These are phyloP conservation scores for Oligia fasciuncula DNA, from an alignment of 2,888 invertebrate species.

Conservation along the genomic window DNA sequence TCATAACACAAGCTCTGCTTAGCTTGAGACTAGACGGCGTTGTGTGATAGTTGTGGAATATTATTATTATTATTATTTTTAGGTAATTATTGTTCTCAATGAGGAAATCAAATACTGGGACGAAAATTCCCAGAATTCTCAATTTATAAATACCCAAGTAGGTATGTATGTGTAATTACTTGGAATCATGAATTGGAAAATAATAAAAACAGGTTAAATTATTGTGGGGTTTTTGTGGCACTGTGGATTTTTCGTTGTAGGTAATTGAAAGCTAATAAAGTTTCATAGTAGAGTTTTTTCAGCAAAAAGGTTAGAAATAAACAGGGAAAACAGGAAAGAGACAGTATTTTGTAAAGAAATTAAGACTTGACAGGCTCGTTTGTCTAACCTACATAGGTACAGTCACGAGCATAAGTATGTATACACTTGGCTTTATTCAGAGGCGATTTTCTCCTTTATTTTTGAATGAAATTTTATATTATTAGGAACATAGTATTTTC, in stretches of 20 bases:
- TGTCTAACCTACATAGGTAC: no score
- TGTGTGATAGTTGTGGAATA: no score
- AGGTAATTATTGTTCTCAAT: background rate
- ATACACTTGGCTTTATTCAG: no score
- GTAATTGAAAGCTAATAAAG: background rate
- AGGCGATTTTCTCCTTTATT: no score
- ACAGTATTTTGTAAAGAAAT: conserved; percentile 6
- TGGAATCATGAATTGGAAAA: background rate
- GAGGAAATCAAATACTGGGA: background rate
- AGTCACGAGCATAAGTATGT: no score
- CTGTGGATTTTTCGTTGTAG: background rate
- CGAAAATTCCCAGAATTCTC: background rate
- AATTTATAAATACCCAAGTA: background rate
- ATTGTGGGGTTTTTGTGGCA: background rate
- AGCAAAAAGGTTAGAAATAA: background rate
- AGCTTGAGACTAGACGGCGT: no score
- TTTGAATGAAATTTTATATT: no score
- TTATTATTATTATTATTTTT: no score
- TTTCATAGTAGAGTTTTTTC: background rate
- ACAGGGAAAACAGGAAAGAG: background rate
- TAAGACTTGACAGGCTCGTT: background rate
- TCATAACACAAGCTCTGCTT: no score
- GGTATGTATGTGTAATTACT: background rate
- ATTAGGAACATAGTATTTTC: no score
- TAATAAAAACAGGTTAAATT: background rate